phyloP scores from a whole-genome alignment of 2,888 invertebrate genomes.

The Andrena bucephala region DNA sequence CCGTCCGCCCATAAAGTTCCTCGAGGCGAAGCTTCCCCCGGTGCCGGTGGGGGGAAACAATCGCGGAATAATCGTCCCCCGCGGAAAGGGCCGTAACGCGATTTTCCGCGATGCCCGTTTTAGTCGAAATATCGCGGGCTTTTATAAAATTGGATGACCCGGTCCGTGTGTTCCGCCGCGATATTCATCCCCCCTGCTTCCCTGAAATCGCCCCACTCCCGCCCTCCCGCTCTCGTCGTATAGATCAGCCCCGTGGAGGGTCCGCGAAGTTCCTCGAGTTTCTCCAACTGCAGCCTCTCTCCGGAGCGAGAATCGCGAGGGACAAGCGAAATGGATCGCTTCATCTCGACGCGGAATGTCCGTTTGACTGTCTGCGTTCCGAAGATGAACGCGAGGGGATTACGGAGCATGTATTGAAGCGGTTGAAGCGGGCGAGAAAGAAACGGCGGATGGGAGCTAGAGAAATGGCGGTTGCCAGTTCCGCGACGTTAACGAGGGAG shows the following conservation, averaged over 20 bases:
- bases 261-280: conserved; percentile 44
- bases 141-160: conserved; percentile 59
- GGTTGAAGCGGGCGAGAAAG: neutral
- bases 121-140: conserved; percentile 55
- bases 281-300: conserved; percentile 14
- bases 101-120: conserved; percentile 54
- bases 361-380: neutral
- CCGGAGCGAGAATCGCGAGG: conserved; percentile 41
- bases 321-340: conserved; percentile 57
- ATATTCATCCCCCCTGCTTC: neutral
- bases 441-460: neutral
- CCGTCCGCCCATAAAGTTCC: conserved; percentile 42
- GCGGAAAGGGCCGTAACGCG: conserved; percentile 38
- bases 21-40: conserved; percentile 20
- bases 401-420: conserved; percentile 20
- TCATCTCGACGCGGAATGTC: conserved; percentile 22
- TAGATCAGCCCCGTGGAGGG: conserved; percentile 27
- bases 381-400: conserved; percentile 14
- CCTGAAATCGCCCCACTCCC: neutral
- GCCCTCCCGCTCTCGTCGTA: neutral
- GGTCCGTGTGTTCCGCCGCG: neutral
- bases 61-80: conserved; percentile 47
- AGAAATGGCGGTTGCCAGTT: conserved; percentile 4
- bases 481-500: conserved; percentile 5
- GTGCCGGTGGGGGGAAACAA: neutral